Evolutionary conservation across 2,797 vertebrate genomes (phyloP), one percentile per base, ranked within the genome.

Genomic region (Aplochiton taeniatus): DNA sequence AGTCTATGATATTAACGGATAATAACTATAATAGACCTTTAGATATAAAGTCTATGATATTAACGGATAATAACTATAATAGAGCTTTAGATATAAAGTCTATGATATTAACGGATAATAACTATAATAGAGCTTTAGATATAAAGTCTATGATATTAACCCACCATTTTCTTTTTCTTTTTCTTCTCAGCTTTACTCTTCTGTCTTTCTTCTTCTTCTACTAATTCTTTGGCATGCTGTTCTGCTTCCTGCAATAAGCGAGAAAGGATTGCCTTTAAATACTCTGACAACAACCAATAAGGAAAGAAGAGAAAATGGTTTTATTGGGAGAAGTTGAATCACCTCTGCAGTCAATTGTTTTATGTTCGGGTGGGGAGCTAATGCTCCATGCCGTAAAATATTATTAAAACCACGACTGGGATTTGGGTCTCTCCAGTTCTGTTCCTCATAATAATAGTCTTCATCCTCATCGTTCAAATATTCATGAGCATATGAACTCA

Each of bases 151-250:
- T 1, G 12, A 19, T 11, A 49, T 10, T 4, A 11, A 51, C 1
- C 11, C 46, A 2, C 16, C 86, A 86, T 66, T 77, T 91, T 93
- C 63, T 93, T 93, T 42, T 73, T 83, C 68, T 85, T 92, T 76
- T 92, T 92, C 68, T 73, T 90, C 54, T 87, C 76, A 4, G 84
- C 74, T 75, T 83, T 92, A 4, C 72, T 79, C 43, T 88, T 90
- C 48, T 63, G 76, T 6, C 76, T 84, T 70, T 89, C 77, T 49
- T 92, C 85, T 66, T 92, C 86, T 56, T 85, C 81, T n/a, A 85
- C n/a, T 11, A 89, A 63, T 63, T 88, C 84, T 55, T 85, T 80
- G 44, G 79, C 77, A 73, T 83, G 85, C 86, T 69, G 85, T 62
- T 86, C 85, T 50, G 88, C 88, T 47, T 91, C 86, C 92, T 92